Evolutionary conservation across 2,888 invertebrate species (phyloP), one percentile per base, ranked within the genome.

Genomic region (Aspidapion aeneum): DNA sequence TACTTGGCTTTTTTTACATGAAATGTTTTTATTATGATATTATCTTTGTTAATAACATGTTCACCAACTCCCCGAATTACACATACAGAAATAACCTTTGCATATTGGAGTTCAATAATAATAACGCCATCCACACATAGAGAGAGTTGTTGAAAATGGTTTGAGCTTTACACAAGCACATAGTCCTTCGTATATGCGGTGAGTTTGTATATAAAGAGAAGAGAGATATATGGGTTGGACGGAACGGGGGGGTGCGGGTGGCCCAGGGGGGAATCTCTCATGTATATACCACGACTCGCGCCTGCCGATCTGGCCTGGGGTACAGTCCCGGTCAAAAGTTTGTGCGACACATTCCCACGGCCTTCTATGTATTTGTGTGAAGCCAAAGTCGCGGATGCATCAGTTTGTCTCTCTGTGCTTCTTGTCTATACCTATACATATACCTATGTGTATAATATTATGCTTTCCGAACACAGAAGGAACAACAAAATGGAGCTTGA

Each of bases 361-460:
- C 73, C 70, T n/a, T n/a, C n/a, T n/a, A n/a, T n/a, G n/a, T n/a
- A n/a, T n/a, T n/a, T n/a, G n/a, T n/a, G n/a, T n/a, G n/a, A 72
- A n/a, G 49, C 49, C 49, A n/a, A 9, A 48, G 49, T n/a, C 9
- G 49, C 49, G n/a, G 49, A 9, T 9, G n/a, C 49, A n/a, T 9
- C 49, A 12, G 49, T 48, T 9, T 48, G 9, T 48, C 49, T 48
- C 49, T 60, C n/a, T n/a, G n/a, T n/a, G n/a, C n/a, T n/a, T n/a
- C n/a, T n/a, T n/a, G n/a, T n/a, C n/a, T n/a, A n/a, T n/a, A n/a
- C 58, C 60, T 61, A 67, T 69, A 73, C 73, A 71, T 76, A 75
- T 72, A 73, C 74, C 73, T 73, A 69, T 70, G 72, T 72, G 74
- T 75, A 73, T 75, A 76, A 76, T 75, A 74, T 74, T 76, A 68